Percentiles rank a stretch among this genome's conserved stretches.
Evolutionary conservation across 2,888 invertebrate genomes (phyloP).

Genomic region (Eupithecia pulchellata): DNA sequence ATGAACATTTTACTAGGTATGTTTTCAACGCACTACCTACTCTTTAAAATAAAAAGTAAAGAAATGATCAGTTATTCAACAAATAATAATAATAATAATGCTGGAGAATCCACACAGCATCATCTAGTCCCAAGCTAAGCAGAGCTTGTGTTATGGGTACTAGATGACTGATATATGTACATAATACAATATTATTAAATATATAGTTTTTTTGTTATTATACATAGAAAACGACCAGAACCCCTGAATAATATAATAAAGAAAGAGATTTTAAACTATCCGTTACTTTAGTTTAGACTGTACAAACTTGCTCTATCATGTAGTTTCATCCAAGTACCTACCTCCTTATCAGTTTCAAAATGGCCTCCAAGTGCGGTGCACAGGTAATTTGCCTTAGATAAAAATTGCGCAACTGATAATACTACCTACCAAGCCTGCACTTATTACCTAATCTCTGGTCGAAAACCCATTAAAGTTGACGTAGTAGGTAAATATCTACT

Average conservation of each 20-base stretch:
- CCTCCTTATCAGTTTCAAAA: slow-evolving; percentile 6
- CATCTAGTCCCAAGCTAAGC: no score
- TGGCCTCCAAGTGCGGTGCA: slow-evolving; percentile 6
- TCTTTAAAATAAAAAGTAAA: neutral
- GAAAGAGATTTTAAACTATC: neutral
- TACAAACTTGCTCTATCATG: neutral
- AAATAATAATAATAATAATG: no score
- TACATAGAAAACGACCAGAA: no score
- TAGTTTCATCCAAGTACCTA: neutral
- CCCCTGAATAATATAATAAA: no score
- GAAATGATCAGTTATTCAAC: neutral
- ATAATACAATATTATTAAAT: no score
- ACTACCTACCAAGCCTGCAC: neutral
- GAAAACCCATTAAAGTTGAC: slow-evolving; percentile 1
- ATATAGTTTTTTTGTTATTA: no score
- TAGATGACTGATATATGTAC: no score
- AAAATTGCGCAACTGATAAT: slow-evolving; percentile 14
- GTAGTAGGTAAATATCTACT: neutral
- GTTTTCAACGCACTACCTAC: neutral
- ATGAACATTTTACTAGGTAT: neutral
- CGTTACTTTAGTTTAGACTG: neutral
- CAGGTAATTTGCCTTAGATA: slow-evolving; percentile 20
- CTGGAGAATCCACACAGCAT: no score
- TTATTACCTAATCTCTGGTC: slow-evolving; percentile 10
- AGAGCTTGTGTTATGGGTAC: no score